Conservation (phyloP, 2,113 vertebrate species). For the Formicarius rufipectus region DNA sequence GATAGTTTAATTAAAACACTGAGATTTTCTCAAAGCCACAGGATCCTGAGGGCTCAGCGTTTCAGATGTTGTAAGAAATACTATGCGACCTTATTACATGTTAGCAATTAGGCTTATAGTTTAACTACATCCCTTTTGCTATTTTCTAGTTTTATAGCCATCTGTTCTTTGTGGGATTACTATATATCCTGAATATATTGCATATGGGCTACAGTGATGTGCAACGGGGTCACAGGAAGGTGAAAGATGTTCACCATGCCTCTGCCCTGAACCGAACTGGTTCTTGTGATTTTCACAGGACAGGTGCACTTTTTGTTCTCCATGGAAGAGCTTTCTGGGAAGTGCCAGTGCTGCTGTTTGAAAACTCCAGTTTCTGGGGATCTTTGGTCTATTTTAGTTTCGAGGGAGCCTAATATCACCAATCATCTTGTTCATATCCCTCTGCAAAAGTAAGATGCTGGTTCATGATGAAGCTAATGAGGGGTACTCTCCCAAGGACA, state of each 20-base stretch:
- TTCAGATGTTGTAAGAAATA: constrained; percentile 15
- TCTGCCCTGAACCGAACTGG: background rate
- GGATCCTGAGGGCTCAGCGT: background rate
- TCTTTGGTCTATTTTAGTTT: background rate
- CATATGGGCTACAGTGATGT: constrained; percentile 6
- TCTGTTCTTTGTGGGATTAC: background rate
- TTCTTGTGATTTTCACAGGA: constrained; percentile 25
- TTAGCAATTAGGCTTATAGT: background rate
- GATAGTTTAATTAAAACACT: background rate
- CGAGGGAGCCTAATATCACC: background rate
- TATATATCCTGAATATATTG: background rate
- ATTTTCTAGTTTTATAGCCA: constrained; percentile 29
- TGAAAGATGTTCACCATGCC: constrained; percentile 17
- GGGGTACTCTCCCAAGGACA: background rate
- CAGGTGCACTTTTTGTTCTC: background rate
- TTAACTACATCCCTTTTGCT: constrained; percentile 3
- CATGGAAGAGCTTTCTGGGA: background rate
- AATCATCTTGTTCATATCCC: background rate
- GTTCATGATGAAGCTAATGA: background rate
- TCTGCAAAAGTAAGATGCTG: background rate
- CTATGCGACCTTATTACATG: background rate
- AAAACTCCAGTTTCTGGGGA: background rate
- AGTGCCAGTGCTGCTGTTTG: background rate
- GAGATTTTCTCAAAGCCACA: background rate
- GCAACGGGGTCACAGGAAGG: constrained; percentile 21